These are phyloP conservation scores for Acanthococcus lagerstroemiae DNA, from an alignment of 2,888 invertebrate genomes.

Conservation along the genomic window DNA sequence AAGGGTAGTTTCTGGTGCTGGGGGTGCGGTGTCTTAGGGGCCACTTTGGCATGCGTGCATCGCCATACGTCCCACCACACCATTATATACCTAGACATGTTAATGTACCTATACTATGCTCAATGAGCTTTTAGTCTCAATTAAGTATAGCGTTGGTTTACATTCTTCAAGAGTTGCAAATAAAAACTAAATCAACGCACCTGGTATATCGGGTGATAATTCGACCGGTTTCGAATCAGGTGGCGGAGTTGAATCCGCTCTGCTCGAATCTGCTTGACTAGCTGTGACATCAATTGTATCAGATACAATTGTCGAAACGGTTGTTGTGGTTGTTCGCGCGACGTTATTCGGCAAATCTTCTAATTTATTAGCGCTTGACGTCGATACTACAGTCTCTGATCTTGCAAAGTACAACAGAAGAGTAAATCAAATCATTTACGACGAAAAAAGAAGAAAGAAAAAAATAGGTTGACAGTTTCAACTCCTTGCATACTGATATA, in stretches of 20 bases:
- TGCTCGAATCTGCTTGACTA: constrained; percentile 9
- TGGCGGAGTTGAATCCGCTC: not conserved
- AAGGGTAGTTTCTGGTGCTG: too few relatives aligned
- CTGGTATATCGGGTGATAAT: constrained; percentile 5
- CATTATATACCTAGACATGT: too few relatives aligned
- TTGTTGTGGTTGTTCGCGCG: constrained; percentile 6
- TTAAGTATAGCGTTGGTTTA: too few relatives aligned
- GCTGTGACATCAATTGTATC: constrained; percentile 15
- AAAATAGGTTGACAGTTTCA: too few relatives aligned
- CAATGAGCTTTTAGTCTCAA: too few relatives aligned
- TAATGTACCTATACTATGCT: too few relatives aligned
- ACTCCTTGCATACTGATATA: too few relatives aligned
- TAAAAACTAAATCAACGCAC: not conserved
- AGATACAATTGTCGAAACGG: not conserved
- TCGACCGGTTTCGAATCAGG: constrained; percentile 3
- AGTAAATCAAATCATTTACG: not conserved
- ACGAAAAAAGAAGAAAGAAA: too few relatives aligned
- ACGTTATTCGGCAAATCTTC: constrained; percentile 6
- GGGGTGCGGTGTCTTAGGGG: too few relatives aligned
- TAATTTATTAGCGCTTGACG: constrained; percentile 18
- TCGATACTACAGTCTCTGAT: constrained; percentile 17
- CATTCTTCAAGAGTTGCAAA: not conserved
- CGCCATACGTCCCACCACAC: too few relatives aligned
- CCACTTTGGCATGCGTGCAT: too few relatives aligned
- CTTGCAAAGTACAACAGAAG: constrained; percentile 15